A percentile compares a stretch with the other conserved stretches of the same genome.
Evolutionary conservation across 2,113 vertebrate species (phyloP).

Genomic region (Loxodonta africana): DNA sequence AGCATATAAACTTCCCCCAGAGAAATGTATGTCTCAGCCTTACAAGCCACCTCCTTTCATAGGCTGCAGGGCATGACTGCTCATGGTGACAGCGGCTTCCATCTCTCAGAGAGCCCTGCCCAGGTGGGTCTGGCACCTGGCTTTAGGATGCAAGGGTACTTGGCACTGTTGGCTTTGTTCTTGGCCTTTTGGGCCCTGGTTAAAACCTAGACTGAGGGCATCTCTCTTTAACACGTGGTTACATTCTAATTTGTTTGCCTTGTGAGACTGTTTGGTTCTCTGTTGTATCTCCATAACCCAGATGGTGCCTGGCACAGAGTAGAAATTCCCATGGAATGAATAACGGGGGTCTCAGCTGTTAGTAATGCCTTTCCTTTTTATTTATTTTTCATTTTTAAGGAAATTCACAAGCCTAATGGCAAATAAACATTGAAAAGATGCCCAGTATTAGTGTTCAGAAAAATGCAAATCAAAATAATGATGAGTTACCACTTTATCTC

Average conservation of each 20-base stretch:
- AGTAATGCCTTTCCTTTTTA: background rate
- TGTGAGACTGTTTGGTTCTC: background rate
- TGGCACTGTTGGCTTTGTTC: background rate
- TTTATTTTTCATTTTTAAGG: background rate
- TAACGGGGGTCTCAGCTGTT: background rate
- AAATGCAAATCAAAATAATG: conserved; percentile 30
- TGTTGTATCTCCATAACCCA: background rate
- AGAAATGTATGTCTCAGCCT: background rate
- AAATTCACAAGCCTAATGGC: background rate
- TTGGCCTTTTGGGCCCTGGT: background rate
- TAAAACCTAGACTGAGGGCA: background rate
- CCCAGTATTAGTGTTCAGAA: background rate
- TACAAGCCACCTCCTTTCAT: background rate
- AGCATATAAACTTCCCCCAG: background rate
- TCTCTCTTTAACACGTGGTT: background rate
- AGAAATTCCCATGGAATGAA: background rate
- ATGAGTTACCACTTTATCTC: background rate
- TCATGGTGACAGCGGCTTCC: background rate
- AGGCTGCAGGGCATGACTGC: background rate
- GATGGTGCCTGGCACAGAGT: background rate
- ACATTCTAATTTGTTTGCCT: background rate
- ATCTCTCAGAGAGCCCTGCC: background rate
- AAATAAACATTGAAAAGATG: background rate
- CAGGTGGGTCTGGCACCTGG: background rate
- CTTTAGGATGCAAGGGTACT: background rate